phyloP scores from a whole-genome alignment of 2,113 vertebrate genomes.

The Hippocampus zosterae region DNA sequence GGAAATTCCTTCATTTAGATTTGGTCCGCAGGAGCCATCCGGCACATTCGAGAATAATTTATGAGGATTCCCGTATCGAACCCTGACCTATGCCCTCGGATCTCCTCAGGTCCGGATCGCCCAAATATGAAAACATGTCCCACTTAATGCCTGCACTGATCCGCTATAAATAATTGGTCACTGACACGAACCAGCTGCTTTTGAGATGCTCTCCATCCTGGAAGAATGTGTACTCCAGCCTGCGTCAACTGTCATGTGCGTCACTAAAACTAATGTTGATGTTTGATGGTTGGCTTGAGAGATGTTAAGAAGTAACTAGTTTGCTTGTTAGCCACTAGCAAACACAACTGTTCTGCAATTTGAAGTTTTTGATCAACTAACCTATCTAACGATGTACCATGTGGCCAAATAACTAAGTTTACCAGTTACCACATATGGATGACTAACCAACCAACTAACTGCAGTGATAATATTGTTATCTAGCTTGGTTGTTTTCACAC shows the following conservation, averaged over 20 bases:
- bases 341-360: not conserved
- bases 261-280: not conserved
- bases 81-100: conserved; percentile 10
- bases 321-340: not conserved
- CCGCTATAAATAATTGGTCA: conserved; percentile 19
- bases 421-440: too few species aligned
- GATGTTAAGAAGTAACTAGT: not conserved
- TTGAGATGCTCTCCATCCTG: conserved; percentile 22
- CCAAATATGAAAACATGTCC: conserved; percentile 33
- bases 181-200: conserved; percentile 48
- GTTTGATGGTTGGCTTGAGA: not conserved
- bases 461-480: too few species aligned
- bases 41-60: conserved; percentile 44
- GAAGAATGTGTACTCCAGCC: not conserved
- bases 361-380: not conserved
- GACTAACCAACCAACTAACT: too few species aligned
- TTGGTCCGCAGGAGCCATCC: conserved; percentile 33
- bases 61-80: conserved; percentile 32
- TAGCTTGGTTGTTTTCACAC: too few species aligned
- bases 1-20: conserved; percentile 27
- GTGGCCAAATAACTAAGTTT: too few species aligned
- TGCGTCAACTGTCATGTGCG: not conserved
- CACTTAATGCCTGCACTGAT: conserved; percentile 23
- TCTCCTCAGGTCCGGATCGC: conserved; percentile 27
- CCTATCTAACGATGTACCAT: too few species aligned